phyloP scores from a whole-genome alignment of 2,113 vertebrate species.

The Hypocryptadius cinnamomeus region DNA sequence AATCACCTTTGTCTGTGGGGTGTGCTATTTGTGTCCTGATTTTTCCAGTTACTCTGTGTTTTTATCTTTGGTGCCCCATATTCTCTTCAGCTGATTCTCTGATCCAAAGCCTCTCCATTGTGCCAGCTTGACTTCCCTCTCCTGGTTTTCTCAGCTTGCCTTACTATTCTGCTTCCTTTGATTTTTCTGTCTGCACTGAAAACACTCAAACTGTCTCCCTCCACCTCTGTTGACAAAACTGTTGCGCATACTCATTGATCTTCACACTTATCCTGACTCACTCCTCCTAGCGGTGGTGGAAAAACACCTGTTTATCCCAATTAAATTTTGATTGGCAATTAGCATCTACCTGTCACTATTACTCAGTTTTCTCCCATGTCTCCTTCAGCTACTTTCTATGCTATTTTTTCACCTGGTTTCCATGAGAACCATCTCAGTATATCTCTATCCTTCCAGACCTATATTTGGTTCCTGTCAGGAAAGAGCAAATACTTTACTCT shows the following conservation, averaged over 20 bases:
- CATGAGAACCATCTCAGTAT: constrained; percentile 58
- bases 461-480: background rate
- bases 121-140: background rate
- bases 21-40: background rate
- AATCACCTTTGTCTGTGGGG: background rate
- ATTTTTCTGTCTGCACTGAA: background rate
- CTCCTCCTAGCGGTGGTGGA: constrained; percentile 29
- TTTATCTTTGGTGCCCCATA: background rate
- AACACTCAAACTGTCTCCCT: background rate
- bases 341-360: constrained; percentile 63
- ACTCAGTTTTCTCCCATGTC: constrained; percentile 29
- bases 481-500: background rate
- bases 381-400: constrained; percentile 51
- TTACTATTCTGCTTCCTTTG: background rate
- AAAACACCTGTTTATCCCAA: constrained; percentile 69
- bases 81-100: constrained; percentile 1
- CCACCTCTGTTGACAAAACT: constrained; percentile 5
- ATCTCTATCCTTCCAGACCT: background rate
- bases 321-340: constrained; percentile 70
- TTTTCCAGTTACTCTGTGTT: background rate
- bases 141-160: background rate
- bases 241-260: constrained; percentile 23
- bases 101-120: background rate
- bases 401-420: constrained; percentile 62
- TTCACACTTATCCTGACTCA: constrained; percentile 18